Evolutionary conservation across 1,140 invertebrate species (phyloP), one percentile per base, ranked within the genome.

Genomic region (Caenorhabditis brenneri): DNA sequence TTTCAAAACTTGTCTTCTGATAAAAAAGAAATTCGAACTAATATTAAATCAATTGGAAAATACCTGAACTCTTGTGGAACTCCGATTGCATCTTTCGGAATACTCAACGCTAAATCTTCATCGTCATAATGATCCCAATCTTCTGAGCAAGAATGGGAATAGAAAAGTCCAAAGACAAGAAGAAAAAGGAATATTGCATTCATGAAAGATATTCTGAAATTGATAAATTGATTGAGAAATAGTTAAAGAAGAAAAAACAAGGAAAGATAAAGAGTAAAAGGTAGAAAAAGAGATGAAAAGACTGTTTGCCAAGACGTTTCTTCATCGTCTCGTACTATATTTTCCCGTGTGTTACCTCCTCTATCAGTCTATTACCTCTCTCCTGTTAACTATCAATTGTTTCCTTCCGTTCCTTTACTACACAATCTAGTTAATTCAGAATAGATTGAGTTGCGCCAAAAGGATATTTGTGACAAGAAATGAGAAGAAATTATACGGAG

Each of bases 91-190:
- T 74, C 29, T 42, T 74, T 42, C 10, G 65, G 65, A 74, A 74
- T 74, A n/a, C 65, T 74, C 65, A 74, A 46, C n/a, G 65, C 65
- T 24, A 74, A 74, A 46, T 74, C 65, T 42, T 74, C 65, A 74
- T 74, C 65, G n/a, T 74, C 65, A 24, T 42, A 74, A 3, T 74
- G 65, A 42, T 74, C 65, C 10, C 42, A 74, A 31, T 74, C 65
- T 36, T 46, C 19, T 10, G 36, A 24, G 36, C 65, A 74, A 19
- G 24, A 2, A 15, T 19, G 29, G 2, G 19, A 4, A 15, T 33
- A 4, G 6, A 42, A 24, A 27, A 74, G n/a, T 42, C 36, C 33
- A 46, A 74, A 74, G 24, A 74, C n/a, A 15, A 74, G 65, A 74
- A 74, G 33, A 46, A 42, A 74, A 12, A 74, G 6, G 22, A 74